These are phyloP conservation scores for Schizotus pectinicornis DNA, from an alignment of 2,888 invertebrate species.

Conservation along the genomic window DNA sequence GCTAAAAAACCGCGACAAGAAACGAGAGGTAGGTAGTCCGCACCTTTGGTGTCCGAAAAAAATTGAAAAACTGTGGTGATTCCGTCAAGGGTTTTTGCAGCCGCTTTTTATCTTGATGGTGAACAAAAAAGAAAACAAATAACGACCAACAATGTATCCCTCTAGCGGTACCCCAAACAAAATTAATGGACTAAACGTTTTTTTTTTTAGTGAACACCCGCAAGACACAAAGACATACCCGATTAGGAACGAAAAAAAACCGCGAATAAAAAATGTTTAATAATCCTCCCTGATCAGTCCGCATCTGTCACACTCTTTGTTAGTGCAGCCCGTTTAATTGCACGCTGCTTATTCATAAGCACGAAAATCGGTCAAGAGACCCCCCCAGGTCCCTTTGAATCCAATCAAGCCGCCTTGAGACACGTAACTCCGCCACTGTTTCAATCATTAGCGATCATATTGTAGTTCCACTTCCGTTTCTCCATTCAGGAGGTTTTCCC, in stretches of 20 bases:
- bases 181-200: constrained; percentile 34
- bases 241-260: constrained; percentile 42
- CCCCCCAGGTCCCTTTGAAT: constrained; percentile 13
- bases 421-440: background rate
- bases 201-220: constrained; percentile 34
- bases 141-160: too few relatives aligned
- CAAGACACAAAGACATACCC: constrained; percentile 37
- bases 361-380: constrained; percentile 34
- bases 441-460: constrained; percentile 11
- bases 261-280: constrained; percentile 40
- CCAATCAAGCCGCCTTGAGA: constrained; percentile 9
- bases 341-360: constrained; percentile 33
- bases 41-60: too few relatives aligned
- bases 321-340: constrained; percentile 33
- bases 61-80: too few relatives aligned
- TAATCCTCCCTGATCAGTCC: constrained; percentile 43
- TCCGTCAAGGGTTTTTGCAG: too few relatives aligned
- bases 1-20: too few relatives aligned
- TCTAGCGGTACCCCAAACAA: constrained; percentile 14
- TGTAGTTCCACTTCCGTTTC: constrained; percentile 9
- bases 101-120: too few relatives aligned
- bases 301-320: constrained; percentile 47
- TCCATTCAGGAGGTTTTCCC: background rate
- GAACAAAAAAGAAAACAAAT: too few relatives aligned
- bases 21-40: too few relatives aligned